Percentiles rank a stretch among this genome's conserved stretches.
Conservation (phyloP, 2,888 invertebrate species). For the Mesorhabditis spiculigera region DNA sequence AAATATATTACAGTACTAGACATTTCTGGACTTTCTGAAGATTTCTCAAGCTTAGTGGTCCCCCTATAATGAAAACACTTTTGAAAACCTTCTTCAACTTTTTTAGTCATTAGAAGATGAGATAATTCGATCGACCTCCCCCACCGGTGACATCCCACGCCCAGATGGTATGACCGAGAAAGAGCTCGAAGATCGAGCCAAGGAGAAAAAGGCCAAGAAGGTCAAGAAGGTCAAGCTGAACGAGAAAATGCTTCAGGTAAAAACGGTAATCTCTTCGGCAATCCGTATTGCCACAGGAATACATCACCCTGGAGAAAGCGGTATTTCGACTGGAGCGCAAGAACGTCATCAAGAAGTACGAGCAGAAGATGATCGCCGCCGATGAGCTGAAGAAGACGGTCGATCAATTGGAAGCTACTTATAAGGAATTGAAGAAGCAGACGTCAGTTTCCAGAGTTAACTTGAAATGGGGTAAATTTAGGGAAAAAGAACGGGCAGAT, state of each 20-base stretch:
- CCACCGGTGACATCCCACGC: too few relatives aligned
- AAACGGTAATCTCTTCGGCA: not conserved
- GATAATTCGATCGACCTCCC: too few relatives aligned
- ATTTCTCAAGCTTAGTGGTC: too few relatives aligned
- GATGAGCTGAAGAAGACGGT: slow-evolving; percentile 57
- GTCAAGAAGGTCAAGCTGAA: slow-evolving; percentile 48
- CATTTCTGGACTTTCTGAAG: too few relatives aligned
- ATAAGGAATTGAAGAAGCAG: slow-evolving; percentile 58
- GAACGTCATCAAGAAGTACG: slow-evolving; percentile 59
- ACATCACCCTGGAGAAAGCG: slow-evolving; percentile 60
- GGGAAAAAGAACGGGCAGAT: slow-evolving; percentile 61
- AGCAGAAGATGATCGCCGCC: slow-evolving; percentile 57
- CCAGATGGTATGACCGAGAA: too few relatives aligned
- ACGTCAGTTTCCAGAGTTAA: slow-evolving; percentile 43
- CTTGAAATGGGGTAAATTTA: slow-evolving; percentile 25
- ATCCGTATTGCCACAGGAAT: slow-evolving; percentile 36
- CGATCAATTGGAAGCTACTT: slow-evolving; percentile 57
- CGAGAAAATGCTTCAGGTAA: slow-evolving; percentile 48
- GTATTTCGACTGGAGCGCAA: slow-evolving; percentile 58
- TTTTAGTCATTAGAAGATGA: too few relatives aligned
- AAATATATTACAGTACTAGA: too few relatives aligned
- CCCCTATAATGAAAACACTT: too few relatives aligned
- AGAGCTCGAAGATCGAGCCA: not conserved
- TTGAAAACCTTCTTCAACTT: too few relatives aligned
- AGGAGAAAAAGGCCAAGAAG: slow-evolving; percentile 13